Base-by-base conservation (phyloP, 2,888 invertebrate species). In the Lacanobia oleracea region DNA sequence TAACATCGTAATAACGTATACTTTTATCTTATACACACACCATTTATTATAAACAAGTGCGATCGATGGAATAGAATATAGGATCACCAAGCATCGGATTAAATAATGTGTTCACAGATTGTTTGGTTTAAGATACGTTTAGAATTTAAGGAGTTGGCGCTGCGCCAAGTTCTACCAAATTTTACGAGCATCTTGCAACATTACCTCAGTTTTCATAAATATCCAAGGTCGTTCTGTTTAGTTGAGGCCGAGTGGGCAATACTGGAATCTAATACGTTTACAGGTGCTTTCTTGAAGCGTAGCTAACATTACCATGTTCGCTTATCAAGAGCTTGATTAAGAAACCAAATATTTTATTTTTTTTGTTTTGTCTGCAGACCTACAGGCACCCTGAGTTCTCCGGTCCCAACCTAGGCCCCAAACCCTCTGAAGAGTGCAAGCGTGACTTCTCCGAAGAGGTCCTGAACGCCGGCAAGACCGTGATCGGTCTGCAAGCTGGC, bases 401-500 rank as follows among this genome's bases (percentile, higher is more conserved):
- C 75, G 99, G 99, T 91, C 99, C 99, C 75, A 97, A 97, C 93
- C 97, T 99, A 75, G 99, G 99, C 92, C 99, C 99, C 91, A 99
- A 98, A 95, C 99, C 99, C 88, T 94, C 99, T 76, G 99, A 99
- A 23, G 98, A 99, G 93, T 98, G 98, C 97, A 98, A 98, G 94
- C 98, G 99, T 84, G 98, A 99, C 50, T 99, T 99, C 97, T 97
- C 97, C 33, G 99, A 99, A 0, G 99, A 99, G 92, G 98, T 98
- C 91, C 92, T 99, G 88, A 97, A 97, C 87, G 98, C 99, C 84
- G 99, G 99, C 40, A 97, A 99, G 95, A 97, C 97, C 84, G 96
- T 99, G 89, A 98, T 99, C 89, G 99, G 99, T 89, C 98, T 99
- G 66, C 99, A 99, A 94, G 99, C 99, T 86, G 99, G 99, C 75